Percentiles rank a stretch among this genome's conserved stretches.
phyloP scores from a whole-genome alignment of 2,113 vertebrate genomes.

The Notothenia rossii region DNA sequence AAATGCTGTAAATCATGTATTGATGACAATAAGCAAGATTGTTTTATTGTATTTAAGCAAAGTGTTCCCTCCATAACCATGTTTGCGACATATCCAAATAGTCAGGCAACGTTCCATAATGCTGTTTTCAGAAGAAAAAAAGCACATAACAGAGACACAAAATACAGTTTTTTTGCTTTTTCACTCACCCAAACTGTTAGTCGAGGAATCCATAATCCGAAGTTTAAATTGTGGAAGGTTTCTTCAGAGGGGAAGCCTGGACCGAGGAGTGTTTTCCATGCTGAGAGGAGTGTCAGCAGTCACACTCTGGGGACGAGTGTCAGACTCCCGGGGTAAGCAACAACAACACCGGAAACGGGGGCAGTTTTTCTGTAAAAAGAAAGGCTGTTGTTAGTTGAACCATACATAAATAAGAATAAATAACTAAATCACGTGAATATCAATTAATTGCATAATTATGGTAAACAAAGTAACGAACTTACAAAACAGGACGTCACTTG shows the following conservation, averaged over 20 bases:
- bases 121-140: not conserved
- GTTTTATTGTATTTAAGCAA: not conserved
- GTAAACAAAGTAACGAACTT: not conserved
- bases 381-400: not conserved
- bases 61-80: not conserved
- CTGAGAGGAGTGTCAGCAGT: slow-evolving; percentile 61
- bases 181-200: slow-evolving; percentile 82
- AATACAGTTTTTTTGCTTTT: not conserved
- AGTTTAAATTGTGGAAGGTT: not conserved
- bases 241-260: slow-evolving; percentile 20
- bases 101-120: not conserved
- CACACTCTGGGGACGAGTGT: slow-evolving; percentile 30
- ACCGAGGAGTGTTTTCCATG: slow-evolving; percentile 71
- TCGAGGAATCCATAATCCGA: slow-evolving; percentile 78
- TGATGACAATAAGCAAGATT: not conserved
- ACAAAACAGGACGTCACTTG: not conserved
- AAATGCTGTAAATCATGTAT: not conserved
- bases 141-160: not conserved
- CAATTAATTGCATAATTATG: accelerated
- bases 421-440: accelerated
- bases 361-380: slow-evolving; percentile 1
- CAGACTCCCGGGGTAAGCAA: not conserved
- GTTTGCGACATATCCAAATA: not conserved
- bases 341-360: slow-evolving; percentile 38
- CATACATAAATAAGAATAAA: not conserved